These are phyloP conservation scores for Elegia similella DNA, from an alignment of 2,888 invertebrate genomes.

Conservation along the genomic window DNA sequence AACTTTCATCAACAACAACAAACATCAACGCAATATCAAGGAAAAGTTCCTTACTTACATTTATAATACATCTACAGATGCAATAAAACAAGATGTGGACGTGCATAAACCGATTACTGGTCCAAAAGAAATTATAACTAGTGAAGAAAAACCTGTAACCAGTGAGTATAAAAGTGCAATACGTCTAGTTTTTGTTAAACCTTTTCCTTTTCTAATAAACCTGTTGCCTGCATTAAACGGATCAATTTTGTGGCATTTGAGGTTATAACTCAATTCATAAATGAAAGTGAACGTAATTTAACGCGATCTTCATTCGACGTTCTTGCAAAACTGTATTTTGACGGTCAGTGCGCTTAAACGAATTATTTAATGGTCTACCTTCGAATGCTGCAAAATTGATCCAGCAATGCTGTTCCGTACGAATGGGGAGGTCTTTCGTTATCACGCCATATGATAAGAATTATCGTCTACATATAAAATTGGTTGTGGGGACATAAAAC, in stretches of 20 bases:
- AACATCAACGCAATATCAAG: conserved; percentile 33
- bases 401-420: conserved; percentile 42
- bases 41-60: conserved; percentile 56
- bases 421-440: conserved; percentile 56
- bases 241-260: conserved; percentile 56
- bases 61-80: conserved; percentile 76
- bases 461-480: conserved; percentile 45
- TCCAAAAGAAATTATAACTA: conserved; percentile 65
- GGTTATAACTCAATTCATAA: conserved; percentile 30
- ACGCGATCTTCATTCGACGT: background rate
- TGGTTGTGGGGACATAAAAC: conserved; percentile 44
- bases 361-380: conserved; percentile 15
- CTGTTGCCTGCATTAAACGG: conserved; percentile 38
- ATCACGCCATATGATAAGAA: conserved; percentile 58
- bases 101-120: conserved; percentile 67
- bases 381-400: conserved; percentile 45
- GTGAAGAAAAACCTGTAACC: conserved; percentile 67
- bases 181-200: conserved; percentile 47
- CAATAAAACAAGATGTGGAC: conserved; percentile 70
- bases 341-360: conserved; percentile 13
- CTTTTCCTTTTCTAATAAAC: conserved; percentile 45
- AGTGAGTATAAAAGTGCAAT: conserved; percentile 69
- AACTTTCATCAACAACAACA: conserved; percentile 34
- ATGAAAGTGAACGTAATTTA: conserved; percentile 50
- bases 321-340: conserved; percentile 27